Base-by-base conservation (phyloP, 1,140 invertebrate species). In the Lucilia cuprina region DNA sequence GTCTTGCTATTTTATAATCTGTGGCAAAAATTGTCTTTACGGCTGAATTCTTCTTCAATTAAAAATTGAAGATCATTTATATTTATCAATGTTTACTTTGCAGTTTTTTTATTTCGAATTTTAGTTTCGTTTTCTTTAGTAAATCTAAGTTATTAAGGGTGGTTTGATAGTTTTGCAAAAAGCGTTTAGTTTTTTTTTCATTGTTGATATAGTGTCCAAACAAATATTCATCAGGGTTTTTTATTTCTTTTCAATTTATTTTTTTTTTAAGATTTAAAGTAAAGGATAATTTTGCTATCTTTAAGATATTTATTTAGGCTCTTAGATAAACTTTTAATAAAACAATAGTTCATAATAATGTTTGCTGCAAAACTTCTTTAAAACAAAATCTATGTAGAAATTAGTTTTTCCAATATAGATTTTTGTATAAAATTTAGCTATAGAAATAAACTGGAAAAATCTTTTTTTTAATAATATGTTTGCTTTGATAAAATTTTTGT, bases 21-120 rank as follows among this genome's bases (percentile, higher is more conserved):
- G 87, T 87, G 87, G 88, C 88, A 88, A 89, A 87, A 89, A 55
- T 86, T 89, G 85, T 87, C 87, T 86, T 89, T 85, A 85, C 85
- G 88, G 87, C 85, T 87, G 86, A 89, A 85, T 88, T 85, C 82
- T 82, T 74, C 78, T 78, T 83, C 55, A 17, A 55, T 55, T 55
- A 55, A 55, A 17, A 55, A 41, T 17, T 55, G 17, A 55, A 55
- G 50, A 55, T 55, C 50, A 55, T 55, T 41, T 41, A 41, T 7
- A 8, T 55, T 55, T 55, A 12, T 55, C 4, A 55, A 77, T 77
- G 74, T 77, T 77, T 77, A 77, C 19, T 55, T 55, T 55, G 50
- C 50, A 14, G 50, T 55, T 55, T 55, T 55, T 55, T 55, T 55
- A 2, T 14, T 55, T 17, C 13, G 50, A 41, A 41, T 30, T 49